Conservation (phyloP, 2,888 invertebrate species). For the Ceramica pisi region DNA sequence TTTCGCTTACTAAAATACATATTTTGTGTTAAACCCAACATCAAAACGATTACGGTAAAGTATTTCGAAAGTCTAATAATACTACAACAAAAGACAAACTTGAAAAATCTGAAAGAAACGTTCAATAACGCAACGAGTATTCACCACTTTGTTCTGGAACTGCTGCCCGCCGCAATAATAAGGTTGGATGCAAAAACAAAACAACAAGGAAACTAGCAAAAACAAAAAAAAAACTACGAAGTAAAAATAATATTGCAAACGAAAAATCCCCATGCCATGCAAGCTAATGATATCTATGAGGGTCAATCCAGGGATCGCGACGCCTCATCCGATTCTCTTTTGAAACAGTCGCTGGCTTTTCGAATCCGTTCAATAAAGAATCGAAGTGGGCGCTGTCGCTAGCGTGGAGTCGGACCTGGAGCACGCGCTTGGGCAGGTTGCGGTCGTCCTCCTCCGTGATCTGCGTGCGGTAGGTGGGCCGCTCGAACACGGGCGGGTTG, state of each 20-base stretch:
- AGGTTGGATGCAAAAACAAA: slow-evolving; percentile 77
- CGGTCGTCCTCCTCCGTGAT: slow-evolving; percentile 99
- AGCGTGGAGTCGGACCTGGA: slow-evolving; percentile 94
- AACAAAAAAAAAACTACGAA: slow-evolving; percentile 78
- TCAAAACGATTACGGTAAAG: slow-evolving; percentile 14
- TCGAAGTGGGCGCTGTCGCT: slow-evolving; percentile 83
- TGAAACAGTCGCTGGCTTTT: slow-evolving; percentile 63
- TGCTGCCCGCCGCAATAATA: slow-evolving; percentile 74
- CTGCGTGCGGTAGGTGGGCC: slow-evolving; percentile 98
- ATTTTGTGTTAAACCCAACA: slow-evolving; percentile 15
- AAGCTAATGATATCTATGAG: slow-evolving; percentile 73
- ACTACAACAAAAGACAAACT: slow-evolving; percentile 30
- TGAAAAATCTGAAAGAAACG: slow-evolving; percentile 55
- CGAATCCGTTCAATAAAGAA: slow-evolving; percentile 72
- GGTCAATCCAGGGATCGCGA: slow-evolving; percentile 70
- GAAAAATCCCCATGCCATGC: slow-evolving; percentile 88
- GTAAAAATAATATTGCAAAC: slow-evolving; percentile 77
- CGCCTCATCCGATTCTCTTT: slow-evolving; percentile 78
- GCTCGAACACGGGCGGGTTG: slow-evolving; percentile 98
- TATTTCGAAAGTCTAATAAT: slow-evolving; percentile 17
- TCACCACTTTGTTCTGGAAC: slow-evolving; percentile 70
- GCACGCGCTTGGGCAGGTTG: slow-evolving; percentile 97
- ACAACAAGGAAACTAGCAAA: slow-evolving; percentile 80
- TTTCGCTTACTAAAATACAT: slow-evolving; percentile 13
- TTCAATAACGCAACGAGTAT: slow-evolving; percentile 52